Percentiles rank a stretch among this genome's conserved stretches.
Evolutionary conservation across 2,888 invertebrate species (phyloP).

Genomic region (Iphiclides podalirius): DNA sequence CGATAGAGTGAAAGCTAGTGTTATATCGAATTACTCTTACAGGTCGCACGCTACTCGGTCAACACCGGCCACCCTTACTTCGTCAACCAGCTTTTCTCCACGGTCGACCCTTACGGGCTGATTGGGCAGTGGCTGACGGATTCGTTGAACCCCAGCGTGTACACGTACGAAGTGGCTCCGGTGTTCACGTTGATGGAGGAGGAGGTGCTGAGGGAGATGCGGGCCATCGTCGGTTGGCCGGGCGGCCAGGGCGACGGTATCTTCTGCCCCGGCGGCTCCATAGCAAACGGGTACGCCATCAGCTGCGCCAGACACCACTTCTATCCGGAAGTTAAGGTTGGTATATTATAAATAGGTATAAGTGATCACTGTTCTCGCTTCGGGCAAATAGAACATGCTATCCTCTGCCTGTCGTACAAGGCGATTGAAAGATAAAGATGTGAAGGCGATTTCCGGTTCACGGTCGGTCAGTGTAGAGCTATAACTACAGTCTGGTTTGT

Average conservation of each 20-base stretch:
- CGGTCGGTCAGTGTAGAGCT: no score
- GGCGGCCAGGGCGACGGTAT: constrained; percentile 90
- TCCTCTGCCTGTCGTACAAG: no score
- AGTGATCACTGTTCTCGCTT: no score
- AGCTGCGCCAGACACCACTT: constrained; percentile 88
- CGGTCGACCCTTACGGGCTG: constrained; percentile 91
- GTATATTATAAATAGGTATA: constrained; percentile 26
- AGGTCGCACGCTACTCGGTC: constrained; percentile 87
- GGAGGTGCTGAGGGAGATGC: constrained; percentile 88
- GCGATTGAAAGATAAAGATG: no score
- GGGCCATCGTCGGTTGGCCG: constrained; percentile 87
- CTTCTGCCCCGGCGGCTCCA: constrained; percentile 94
- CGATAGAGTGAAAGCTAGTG: no score
- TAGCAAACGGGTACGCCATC: constrained; percentile 95
- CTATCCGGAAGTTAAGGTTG: constrained; percentile 88
- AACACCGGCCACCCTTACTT: constrained; percentile 95
- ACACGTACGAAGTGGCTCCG: constrained; percentile 94
- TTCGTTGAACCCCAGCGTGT: constrained; percentile 91
- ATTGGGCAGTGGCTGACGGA: constrained; percentile 92
- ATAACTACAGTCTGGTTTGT: no score
- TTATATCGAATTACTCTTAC: no score
- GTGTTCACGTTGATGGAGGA: constrained; percentile 94
- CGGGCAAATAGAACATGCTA: no score
- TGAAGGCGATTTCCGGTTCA: no score
- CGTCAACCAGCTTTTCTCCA: constrained; percentile 92